Percentiles rank a stretch among this genome's conserved stretches.
Evolutionary conservation across 1,140 invertebrate genomes (phyloP).

Genomic region (Diabrotica virgifera): DNA sequence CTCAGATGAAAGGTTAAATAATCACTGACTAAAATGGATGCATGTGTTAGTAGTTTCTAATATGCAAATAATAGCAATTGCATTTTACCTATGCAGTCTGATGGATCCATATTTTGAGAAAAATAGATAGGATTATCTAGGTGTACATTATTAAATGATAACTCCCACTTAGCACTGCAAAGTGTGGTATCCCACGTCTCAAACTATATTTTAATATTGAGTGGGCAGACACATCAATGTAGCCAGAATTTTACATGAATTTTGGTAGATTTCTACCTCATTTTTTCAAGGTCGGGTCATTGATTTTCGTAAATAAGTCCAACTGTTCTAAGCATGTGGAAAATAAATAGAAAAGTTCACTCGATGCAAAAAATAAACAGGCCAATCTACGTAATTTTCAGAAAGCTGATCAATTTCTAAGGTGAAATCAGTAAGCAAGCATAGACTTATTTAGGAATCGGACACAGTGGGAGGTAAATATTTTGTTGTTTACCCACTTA

Average conservation of each 20-base stretch:
- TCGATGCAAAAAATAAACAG: too few species aligned
- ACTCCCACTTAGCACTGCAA: constrained; percentile 7
- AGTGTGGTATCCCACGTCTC: constrained; percentile 3
- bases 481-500: background rate
- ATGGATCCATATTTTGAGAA: background rate
- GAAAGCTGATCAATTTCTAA: background rate
- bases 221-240: constrained; percentile 17
- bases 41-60: too few species aligned
- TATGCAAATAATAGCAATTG: too few species aligned
- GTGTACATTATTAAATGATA: constrained; percentile 6
- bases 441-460: background rate
- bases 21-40: too few species aligned
- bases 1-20: too few species aligned
- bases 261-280: constrained; percentile 5
- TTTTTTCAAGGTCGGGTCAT: constrained; percentile 18
- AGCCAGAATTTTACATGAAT: constrained; percentile 14
- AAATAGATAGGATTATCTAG: background rate
- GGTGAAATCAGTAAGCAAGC: background rate
- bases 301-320: constrained; percentile 11
- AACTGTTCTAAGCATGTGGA: constrained; percentile 5
- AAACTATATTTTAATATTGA: constrained; percentile 15
- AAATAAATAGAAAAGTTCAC: background rate
- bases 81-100: background rate
- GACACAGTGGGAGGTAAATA: background rate
- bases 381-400: too few species aligned